Percentiles rank a stretch among this genome's conserved stretches.
phyloP scores from a whole-genome alignment of 2,888 invertebrate genomes.

The Sinotaia quadrata region DNA sequence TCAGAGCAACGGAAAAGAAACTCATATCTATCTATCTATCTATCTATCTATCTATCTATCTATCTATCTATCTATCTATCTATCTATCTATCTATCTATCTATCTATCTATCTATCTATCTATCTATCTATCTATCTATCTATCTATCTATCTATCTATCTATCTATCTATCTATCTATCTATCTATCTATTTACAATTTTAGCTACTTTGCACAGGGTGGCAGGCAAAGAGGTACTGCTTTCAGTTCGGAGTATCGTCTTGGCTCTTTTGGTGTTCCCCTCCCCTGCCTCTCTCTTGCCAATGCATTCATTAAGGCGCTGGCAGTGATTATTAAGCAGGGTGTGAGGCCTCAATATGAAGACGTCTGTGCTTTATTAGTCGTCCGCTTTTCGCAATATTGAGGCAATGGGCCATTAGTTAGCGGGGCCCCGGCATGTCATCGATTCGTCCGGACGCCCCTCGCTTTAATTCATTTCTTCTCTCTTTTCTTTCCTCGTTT shows the following conservation, averaged over 20 bases:
- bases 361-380: constrained; percentile 21
- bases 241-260: too few species aligned
- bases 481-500: background rate
- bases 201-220: too few species aligned
- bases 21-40: too few species aligned
- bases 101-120: too few species aligned
- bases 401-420: constrained; percentile 25
- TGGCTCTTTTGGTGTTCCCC: too few species aligned
- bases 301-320: background rate
- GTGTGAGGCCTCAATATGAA: constrained; percentile 1
- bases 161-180: background rate
- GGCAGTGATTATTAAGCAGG: constrained; percentile 18
- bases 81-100: too few species aligned
- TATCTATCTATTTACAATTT: background rate
- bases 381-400: constrained; percentile 26
- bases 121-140: too few species aligned
- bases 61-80: too few species aligned
- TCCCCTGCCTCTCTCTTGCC: too few species aligned
- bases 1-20: too few species aligned
- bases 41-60: too few species aligned
- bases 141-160: background rate
- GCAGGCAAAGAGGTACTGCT: too few species aligned
- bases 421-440: constrained; percentile 6
- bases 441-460: constrained; percentile 9
- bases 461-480: constrained; percentile 12